Conservation (phyloP, 2,888 invertebrate species). For the Erpobdella octoculata region DNA sequence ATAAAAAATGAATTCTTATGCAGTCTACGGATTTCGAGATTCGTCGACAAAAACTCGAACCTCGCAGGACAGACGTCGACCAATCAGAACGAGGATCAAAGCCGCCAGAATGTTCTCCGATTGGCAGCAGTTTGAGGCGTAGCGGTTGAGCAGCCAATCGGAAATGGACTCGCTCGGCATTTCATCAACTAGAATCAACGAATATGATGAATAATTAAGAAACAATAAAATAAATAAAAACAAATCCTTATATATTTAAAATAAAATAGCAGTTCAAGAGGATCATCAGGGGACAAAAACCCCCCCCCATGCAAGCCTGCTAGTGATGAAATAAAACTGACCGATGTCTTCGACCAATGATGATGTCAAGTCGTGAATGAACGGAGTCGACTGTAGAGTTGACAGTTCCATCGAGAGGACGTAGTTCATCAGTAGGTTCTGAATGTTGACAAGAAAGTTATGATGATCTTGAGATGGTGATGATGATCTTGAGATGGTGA, state of each 20-base stretch:
- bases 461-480: not conserved
- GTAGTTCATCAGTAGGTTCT: not conserved
- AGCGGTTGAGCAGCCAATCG: not conserved
- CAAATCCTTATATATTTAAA: not conserved
- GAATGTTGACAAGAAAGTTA: not conserved
- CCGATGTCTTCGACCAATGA: not conserved
- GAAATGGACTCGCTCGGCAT: not conserved
- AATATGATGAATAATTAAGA: not conserved
- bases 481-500: not conserved
- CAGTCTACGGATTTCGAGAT: no score
- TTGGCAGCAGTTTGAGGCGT: conserved; percentile 58
- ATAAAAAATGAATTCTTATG: no score
- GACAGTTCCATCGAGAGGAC: not conserved
- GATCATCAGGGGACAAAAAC: not conserved
- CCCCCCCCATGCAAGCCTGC: no score
- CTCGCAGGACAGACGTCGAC: conserved; percentile 56
- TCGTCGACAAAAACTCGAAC: no score
- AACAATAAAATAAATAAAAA: not conserved
- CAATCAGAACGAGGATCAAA: conserved; percentile 72
- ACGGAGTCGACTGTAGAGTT: not conserved
- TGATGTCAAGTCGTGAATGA: not conserved
- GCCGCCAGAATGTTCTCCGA: conserved; percentile 70
- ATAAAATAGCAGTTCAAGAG: not conserved
- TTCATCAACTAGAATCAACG: not conserved
- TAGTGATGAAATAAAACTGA: not conserved